These are phyloP conservation scores for Pyrochroa serraticornis DNA, from an alignment of 2,888 invertebrate genomes.

Conservation along the genomic window DNA sequence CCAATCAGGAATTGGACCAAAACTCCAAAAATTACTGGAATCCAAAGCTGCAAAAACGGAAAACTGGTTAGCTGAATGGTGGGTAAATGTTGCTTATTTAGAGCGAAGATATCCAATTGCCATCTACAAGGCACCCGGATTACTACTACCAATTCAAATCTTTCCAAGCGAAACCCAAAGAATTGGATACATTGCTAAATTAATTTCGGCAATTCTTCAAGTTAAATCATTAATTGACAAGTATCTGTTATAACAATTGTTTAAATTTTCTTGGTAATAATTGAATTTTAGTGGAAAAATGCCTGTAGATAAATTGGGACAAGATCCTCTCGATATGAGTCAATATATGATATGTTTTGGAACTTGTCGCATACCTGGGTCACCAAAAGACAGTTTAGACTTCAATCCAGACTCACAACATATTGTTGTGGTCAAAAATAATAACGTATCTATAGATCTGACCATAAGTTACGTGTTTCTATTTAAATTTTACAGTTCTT, in stretches of 20 bases:
- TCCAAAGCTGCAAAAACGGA: constrained; percentile 67
- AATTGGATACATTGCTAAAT: constrained; percentile 72
- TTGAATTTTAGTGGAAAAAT: constrained; percentile 55
- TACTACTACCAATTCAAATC: constrained; percentile 74
- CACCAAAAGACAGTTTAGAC: constrained; percentile 68
- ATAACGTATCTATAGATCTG: constrained; percentile 67
- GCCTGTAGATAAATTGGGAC: constrained; percentile 77
- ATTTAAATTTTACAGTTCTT: constrained; percentile 63
- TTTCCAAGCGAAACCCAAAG: constrained; percentile 67
- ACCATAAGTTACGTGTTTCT: background rate
- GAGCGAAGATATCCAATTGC: constrained; percentile 84
- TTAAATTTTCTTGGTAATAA: too few relatives aligned
- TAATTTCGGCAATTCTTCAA: constrained; percentile 72
- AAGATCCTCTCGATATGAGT: constrained; percentile 84
- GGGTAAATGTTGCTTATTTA: constrained; percentile 85
- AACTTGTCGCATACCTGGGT: constrained; percentile 82
- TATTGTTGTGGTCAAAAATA: constrained; percentile 81
- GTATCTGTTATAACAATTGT: too few relatives aligned
- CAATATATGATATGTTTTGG: constrained; percentile 91
- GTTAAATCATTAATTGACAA: constrained; percentile 75
- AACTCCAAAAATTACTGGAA: constrained; percentile 75
- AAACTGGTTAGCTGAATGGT: constrained; percentile 93
- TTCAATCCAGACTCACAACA: constrained; percentile 72
- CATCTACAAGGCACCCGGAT: constrained; percentile 84
- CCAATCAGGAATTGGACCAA: constrained; percentile 63